Conservation (phyloP, 92 coral and sea anemone species). For the Palythoa grandiflora region DNA sequence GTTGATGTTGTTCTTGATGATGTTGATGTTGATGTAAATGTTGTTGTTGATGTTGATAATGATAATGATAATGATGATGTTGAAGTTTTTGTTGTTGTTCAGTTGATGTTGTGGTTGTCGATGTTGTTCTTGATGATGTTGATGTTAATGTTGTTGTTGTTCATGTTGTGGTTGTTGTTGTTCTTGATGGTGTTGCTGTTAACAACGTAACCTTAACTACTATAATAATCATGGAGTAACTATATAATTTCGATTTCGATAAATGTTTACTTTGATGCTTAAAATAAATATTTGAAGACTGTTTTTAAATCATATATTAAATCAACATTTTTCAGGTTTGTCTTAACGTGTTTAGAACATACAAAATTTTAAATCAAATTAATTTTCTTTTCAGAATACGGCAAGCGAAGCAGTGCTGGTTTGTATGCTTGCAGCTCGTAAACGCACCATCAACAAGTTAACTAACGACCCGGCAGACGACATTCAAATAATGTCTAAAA, state of each 20-base stretch:
- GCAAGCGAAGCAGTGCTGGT: slow-evolving; percentile 42
- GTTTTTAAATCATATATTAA: too few species aligned
- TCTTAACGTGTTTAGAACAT: too few species aligned
- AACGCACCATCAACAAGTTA: neutral
- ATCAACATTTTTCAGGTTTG: too few species aligned
- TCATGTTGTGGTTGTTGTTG: too few species aligned
- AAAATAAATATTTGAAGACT: too few species aligned
- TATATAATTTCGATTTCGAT: neutral
- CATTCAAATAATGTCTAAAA: slow-evolving; percentile 9
- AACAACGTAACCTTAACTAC: neutral
- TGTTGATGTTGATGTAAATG: too few species aligned
- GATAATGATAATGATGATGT: too few species aligned
- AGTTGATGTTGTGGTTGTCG: too few species aligned
- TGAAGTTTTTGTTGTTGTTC: too few species aligned
- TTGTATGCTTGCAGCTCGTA: slow-evolving; percentile 41
- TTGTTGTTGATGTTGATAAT: too few species aligned
- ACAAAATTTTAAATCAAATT: neutral
- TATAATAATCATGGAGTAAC: neutral
- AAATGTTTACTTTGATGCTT: neutral
- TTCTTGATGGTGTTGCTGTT: neutral
- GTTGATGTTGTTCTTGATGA: too few species aligned
- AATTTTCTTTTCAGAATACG: slow-evolving; percentile 11
- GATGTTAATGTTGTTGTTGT: neutral
- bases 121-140: too few species aligned
- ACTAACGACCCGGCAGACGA: neutral